A percentile compares a stretch with the other conserved stretches of the same genome.
Evolutionary conservation across 2,888 invertebrate genomes (phyloP).

Genomic region (Tiliacea aurago): DNA sequence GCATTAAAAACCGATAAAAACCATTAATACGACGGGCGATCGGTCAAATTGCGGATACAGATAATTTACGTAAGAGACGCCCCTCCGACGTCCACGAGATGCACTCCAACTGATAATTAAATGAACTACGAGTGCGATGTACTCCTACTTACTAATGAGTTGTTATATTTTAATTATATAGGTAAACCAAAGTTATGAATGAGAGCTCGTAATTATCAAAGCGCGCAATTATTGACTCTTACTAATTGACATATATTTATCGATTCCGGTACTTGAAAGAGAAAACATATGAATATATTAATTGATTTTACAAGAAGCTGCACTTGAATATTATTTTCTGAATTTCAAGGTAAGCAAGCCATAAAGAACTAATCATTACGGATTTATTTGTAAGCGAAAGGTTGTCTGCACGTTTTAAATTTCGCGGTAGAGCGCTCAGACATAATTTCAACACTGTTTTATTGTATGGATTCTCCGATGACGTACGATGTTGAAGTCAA

Average conservation of each 20-base stretch:
- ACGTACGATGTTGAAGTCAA: constrained; percentile 57
- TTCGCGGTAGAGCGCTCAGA: constrained; percentile 61
- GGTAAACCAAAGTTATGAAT: constrained; percentile 34
- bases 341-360: constrained; percentile 29
- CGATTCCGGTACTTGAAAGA: constrained; percentile 7
- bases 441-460: constrained; percentile 62
- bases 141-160: constrained; percentile 14
- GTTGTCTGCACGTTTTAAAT: constrained; percentile 67
- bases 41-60: constrained; percentile 78
- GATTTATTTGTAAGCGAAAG: constrained; percentile 57
- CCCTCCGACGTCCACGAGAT: constrained; percentile 44
- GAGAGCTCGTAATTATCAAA: constrained; percentile 6
- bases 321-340: constrained; percentile 8
- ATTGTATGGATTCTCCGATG: constrained; percentile 57
- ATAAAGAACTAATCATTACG: constrained; percentile 45
- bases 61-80: constrained; percentile 74
- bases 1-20: constrained; percentile 81
- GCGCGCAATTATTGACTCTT: neutral
- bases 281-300: neutral
- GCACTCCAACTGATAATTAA: constrained; percentile 62
- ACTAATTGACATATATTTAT: constrained; percentile 39
- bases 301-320: constrained; percentile 20
- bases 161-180: constrained; percentile 33
- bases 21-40: constrained; percentile 76
- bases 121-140: constrained; percentile 48